Evolutionary conservation across 1,140 invertebrate species (phyloP), one percentile per base, ranked within the genome.

Genomic region (Euwallacea fornicatus): DNA sequence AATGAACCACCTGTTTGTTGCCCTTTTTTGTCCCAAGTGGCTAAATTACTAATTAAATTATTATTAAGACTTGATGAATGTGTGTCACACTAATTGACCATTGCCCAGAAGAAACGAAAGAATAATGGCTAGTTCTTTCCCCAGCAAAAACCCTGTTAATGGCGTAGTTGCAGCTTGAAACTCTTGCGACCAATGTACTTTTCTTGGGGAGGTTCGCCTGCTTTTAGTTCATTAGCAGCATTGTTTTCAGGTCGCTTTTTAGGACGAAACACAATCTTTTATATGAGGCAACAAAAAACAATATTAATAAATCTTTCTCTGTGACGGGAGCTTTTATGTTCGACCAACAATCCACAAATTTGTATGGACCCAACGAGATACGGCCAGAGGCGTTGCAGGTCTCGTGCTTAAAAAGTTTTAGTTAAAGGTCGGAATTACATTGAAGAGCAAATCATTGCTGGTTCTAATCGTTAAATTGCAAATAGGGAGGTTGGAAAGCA

Each of bases 1-100:
- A 70, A 70, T 70, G 68, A 63, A 64, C 60, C 68, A 70, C 68
- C 68, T 70, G 68, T 62, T 62, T 62, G 15, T 70, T 64, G 61
- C 61, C 68, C 68, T 70, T 70, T 70, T 70, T 70, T 70, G 53
- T 55, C 15, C 41, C 13, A 56, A 54, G 55, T 50, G 56, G 42
- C 56, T 62, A 62, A 16, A 62, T 43, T 69, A 69, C 62, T 69
- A 69, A 69, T 69, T 69, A 69, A 62, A 69, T 69, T 42, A 62
- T 61, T 69, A 69, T 69, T 69, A 69, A 61, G 21, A 41, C 13
- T 16, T 50, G 59, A 62, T 47, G 58, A 69, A 69, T 69, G 43
- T 59, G 58, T 69, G 59, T 62, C 67, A 60, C 58, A 62, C 58
- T 69, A 69, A 69, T 69, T 69, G 59, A 69, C 67, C 11, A 16